Base-by-base conservation (phyloP, 2,797 vertebrate genomes). In the Mastacembelus armatus region DNA sequence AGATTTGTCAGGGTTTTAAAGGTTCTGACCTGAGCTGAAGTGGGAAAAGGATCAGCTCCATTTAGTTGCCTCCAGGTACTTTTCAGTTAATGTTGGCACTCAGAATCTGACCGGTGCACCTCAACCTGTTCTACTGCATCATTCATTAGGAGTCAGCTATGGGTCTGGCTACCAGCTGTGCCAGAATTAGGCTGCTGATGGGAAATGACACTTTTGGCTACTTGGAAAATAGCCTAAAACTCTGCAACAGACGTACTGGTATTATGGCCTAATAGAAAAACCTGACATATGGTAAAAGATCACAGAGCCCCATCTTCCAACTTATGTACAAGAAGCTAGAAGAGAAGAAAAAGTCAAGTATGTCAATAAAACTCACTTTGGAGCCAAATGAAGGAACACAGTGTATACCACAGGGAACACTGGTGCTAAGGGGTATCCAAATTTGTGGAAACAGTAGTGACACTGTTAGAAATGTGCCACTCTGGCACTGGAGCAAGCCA, bases 61-160 rank as follows among this genome's bases (percentile, higher is more conserved):
- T 48, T 38, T 55, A 40, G 59, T 51, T 56, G 21, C 59, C 77
- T 72, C 18, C 29, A 51, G 39, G 48, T 40, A 51, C 29, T 35
- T 68, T 18, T 54, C 19, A 60, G 21, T 19, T 44, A 43, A 12
- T 62, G 42, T 49, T 19, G 9, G 35, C 43, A 19, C 33, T 19
- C 24, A 16, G 29, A 42, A 39, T 44, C 10, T 5, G 44, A 57
- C 47, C 43, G 24, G 36, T 38, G 43, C 44, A 22, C 19, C 22
- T 55, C 49, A 27, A 45, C 42, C 51, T 49, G 19, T 40, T 57
- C 36, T 14, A 40, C 54, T 30, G 4, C 67, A 63, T 72, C 59
- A 60, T 66, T 77, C 39, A 69, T 67, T 63, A 48, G 21, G 22
- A 44, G 48, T 45, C 57, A 32, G 44, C 48, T 18, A 27, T 11